A percentile compares a stretch with the other conserved stretches of the same genome.
These are phyloP conservation scores for Cossypha caffra DNA, from an alignment of 2,797 vertebrate species.

Conservation along the genomic window DNA sequence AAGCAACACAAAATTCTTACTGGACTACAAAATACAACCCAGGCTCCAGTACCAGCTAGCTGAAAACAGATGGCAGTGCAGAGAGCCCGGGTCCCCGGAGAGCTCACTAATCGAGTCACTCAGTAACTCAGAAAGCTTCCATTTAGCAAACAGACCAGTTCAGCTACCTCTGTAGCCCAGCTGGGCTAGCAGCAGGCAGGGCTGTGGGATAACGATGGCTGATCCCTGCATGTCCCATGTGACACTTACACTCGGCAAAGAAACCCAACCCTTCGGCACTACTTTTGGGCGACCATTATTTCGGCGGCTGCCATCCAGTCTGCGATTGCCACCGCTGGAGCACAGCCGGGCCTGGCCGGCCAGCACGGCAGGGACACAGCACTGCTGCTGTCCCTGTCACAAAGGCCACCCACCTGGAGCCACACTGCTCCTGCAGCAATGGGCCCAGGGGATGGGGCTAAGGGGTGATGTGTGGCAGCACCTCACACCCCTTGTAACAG, in stretches of 20 bases:
- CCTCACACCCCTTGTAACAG: rapidly evolving
- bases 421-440: not conserved
- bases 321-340: rapidly evolving
- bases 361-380: not conserved
- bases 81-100: not conserved
- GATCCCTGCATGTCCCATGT: rapidly evolving
- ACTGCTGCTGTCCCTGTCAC: rapidly evolving
- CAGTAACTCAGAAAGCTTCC: not conserved
- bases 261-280: rapidly evolving
- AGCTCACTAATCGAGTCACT: not conserved
- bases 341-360: not conserved
- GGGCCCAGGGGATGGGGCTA: rapidly evolving
- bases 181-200: not conserved
- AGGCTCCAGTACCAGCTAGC: not conserved
- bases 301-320: rapidly evolving
- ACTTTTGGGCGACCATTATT: rapidly evolving
- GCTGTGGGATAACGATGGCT: rapidly evolving
- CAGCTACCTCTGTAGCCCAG: not conserved
- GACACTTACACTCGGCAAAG: rapidly evolving
- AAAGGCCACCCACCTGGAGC: rapidly evolving
- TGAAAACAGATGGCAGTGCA: not conserved
- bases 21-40: rapidly evolving
- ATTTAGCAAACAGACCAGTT: rapidly evolving
- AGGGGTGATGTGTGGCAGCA: rapidly evolving
- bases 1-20: not conserved